Evolutionary conservation across 2,797 vertebrate genomes (phyloP).

Genomic region (Squalus acanthias): DNA sequence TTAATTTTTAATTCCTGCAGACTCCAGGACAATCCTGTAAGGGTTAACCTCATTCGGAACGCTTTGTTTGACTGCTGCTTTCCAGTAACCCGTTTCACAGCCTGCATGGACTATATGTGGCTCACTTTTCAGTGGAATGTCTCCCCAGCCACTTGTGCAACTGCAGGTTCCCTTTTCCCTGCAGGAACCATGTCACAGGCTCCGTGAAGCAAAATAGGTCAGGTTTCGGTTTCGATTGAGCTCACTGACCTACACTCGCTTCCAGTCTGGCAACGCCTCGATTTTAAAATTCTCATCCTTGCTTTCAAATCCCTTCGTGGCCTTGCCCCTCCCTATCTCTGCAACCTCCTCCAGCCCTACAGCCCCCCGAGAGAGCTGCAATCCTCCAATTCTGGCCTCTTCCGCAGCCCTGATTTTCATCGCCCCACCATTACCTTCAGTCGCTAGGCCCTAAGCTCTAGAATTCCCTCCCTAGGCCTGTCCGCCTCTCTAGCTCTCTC

Average conservation of each 20-base stretch:
- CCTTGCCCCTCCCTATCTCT: neutral
- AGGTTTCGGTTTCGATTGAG: neutral
- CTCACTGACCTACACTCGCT: neutral
- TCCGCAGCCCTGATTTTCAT: neutral
- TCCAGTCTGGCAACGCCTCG: neutral
- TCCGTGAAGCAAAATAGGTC: neutral
- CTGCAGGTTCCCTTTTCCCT: neutral
- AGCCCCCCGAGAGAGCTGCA: neutral
- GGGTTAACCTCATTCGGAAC: neutral
- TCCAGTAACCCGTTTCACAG: neutral
- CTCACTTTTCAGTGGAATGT: neutral
- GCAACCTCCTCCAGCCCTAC: neutral
- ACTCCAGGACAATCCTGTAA: neutral
- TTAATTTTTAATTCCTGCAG: too few species aligned
- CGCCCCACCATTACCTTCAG: neutral
- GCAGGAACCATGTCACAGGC: neutral
- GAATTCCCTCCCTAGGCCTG: neutral
- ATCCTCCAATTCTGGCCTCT: neutral
- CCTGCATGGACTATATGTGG: neutral
- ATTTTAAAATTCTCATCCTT: neutral
- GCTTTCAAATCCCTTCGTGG: neutral
- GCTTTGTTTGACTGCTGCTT: neutral
- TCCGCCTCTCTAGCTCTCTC: neutral
- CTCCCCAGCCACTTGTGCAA: neutral
- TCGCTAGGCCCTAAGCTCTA: neutral